Evolutionary conservation across 2,888 invertebrate species (phyloP), one percentile per base, ranked within the genome.

Genomic region (Ditula angustiorana): DNA sequence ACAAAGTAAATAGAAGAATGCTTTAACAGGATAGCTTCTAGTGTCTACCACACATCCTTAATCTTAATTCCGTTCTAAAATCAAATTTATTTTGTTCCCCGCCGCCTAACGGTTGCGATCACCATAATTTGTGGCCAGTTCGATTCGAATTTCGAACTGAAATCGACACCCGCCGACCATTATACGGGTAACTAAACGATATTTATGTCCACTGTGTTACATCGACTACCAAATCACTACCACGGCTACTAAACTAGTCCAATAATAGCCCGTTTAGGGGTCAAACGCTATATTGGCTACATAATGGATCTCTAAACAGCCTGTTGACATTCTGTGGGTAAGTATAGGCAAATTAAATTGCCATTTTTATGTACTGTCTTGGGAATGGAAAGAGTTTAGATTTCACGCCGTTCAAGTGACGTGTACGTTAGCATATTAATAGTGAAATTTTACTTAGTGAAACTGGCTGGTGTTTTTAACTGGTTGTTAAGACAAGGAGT

Each of bases 171-270:
- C 2, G n/a, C 2, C 21, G 28, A 23, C 47, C 47, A 61, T 56
- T 61, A 61, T 44, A 16, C 55, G 28, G 19, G 28, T 41, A 58
- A 37, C 35, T 46, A 10, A 55, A 19, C n/a, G 30, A 49, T 49
- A 63, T 63, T 57, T 63, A 57, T 50, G 33, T 24, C 49, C 24
- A n/a, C 37, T 26, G 37, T 11, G 28, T 24, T 37, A 47, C 56
- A 58, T 41, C 47, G 62, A 58, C 58, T 63, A 57, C 50, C 41
- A 56, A 57, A 37, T 33, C 49, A 35, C 62, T 62, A 50, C 56
- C 52, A 50, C 30, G 21, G 50, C 57, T 63, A 57, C 62, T 49
- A 41, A 62, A 63, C 30, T 57, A 26, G 24, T 58, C 13, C 13
- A 33, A 63, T 63, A 35, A 35, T 37, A 16, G 49, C 44, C 11